A percentile compares a stretch with the other conserved stretches of the same genome.
phyloP scores from a whole-genome alignment of 2,888 invertebrate species.

The Drosophila dives region DNA sequence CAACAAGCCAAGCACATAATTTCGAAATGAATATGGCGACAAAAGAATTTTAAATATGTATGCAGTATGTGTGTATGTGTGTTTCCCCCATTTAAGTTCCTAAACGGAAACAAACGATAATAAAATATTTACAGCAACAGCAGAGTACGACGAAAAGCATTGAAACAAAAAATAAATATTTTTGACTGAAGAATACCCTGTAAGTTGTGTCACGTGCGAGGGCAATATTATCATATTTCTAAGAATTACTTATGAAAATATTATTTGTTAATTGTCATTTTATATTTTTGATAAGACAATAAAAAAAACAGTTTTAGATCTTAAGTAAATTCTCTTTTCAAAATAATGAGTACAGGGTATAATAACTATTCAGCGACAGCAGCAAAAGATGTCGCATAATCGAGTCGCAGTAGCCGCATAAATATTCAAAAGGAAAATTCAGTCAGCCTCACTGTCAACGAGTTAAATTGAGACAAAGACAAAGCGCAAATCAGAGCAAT shows the following conservation, averaged over 20 bases:
- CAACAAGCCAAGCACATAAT: conserved; percentile 75
- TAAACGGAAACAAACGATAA: conserved; percentile 79
- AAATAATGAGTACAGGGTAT: conserved; percentile 3
- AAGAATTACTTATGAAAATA: neutral
- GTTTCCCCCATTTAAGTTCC: conserved; percentile 72
- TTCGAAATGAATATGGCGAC: conserved; percentile 76
- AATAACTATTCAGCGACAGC: conserved; percentile 50
- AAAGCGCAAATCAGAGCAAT: conserved; percentile 35
- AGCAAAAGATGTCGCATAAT: conserved; percentile 12
- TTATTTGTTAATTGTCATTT: neutral
- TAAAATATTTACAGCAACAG: conserved; percentile 74
- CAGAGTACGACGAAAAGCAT: conserved; percentile 32
- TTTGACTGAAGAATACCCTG: neutral
- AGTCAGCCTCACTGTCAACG: conserved; percentile 42
- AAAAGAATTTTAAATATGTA: conserved; percentile 75
- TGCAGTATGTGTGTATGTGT: conserved; percentile 21
- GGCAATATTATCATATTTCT: neutral
- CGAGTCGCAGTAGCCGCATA: conserved; percentile 46
- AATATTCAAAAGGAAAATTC: conserved; percentile 52
- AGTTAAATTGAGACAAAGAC: conserved; percentile 21
- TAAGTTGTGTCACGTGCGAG: neutral
- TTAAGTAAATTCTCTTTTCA: neutral
- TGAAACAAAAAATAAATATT: conserved; percentile 14
- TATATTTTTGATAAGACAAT: neutral
- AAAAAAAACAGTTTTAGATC: neutral